Conservation (phyloP, 2,888 invertebrate genomes). For the Nematopogon swammerdamellus region DNA sequence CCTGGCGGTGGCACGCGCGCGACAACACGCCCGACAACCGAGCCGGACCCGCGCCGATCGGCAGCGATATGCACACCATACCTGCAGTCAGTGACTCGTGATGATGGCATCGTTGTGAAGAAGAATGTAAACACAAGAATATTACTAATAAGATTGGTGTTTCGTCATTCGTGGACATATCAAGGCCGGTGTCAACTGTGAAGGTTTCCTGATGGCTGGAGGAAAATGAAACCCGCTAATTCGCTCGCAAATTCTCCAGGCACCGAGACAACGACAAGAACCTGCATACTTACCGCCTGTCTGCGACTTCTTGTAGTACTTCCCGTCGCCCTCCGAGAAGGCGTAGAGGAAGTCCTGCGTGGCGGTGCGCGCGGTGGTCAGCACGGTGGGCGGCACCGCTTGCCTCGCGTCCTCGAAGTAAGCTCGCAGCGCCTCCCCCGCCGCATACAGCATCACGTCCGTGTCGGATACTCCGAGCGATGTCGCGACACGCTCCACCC, state of each 20-base stretch:
- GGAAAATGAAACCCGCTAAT: too few species aligned
- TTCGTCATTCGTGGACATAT: too few species aligned
- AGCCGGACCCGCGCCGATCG: constrained; percentile 46
- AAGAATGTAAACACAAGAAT: neutral
- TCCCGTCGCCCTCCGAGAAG: constrained; percentile 41
- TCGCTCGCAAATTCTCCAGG: neutral
- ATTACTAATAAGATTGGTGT: too few species aligned
- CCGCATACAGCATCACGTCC: constrained; percentile 61
- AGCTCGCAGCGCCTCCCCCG: constrained; percentile 61
- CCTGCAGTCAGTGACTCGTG: constrained; percentile 54
- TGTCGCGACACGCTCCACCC: constrained; percentile 55
- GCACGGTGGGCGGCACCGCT: constrained; percentile 53
- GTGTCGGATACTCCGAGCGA: constrained; percentile 60
- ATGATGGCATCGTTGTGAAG: too few species aligned
- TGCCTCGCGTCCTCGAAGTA: constrained; percentile 57
- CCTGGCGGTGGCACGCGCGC: constrained; percentile 39
- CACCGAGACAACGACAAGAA: too few species aligned
- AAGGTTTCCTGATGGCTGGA: too few species aligned
- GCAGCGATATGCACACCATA: constrained; percentile 63
- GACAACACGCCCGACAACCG: constrained; percentile 31
- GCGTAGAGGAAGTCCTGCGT: constrained; percentile 55
- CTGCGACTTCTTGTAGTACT: constrained; percentile 50
- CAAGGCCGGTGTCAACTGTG: too few species aligned
- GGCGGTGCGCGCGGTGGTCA: constrained; percentile 62
- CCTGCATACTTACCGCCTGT: constrained; percentile 34